These are phyloP conservation scores for Nomia melanderi DNA, from an alignment of 1,140 invertebrate genomes.

Conservation along the genomic window DNA sequence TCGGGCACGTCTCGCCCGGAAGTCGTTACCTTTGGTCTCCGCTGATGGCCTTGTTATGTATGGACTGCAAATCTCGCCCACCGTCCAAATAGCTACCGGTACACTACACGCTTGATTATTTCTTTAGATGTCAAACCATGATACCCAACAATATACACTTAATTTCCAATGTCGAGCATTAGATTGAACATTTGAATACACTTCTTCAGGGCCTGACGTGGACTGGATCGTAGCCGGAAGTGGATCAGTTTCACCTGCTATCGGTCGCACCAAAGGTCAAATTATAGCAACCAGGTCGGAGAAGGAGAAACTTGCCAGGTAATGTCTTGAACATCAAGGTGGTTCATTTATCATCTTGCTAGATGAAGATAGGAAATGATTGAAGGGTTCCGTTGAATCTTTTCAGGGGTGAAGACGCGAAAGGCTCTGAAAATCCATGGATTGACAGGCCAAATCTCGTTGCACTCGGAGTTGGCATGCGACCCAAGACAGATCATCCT, in stretches of 20 bases:
- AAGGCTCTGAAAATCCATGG: slow-evolving; percentile 50
- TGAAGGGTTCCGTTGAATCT: slow-evolving; percentile 1
- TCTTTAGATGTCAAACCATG: neutral
- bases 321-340: slow-evolving; percentile 17
- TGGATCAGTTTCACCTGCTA: slow-evolving; percentile 82
- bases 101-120: slow-evolving; percentile 1
- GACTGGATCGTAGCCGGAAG: slow-evolving; percentile 87
- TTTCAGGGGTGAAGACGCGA: slow-evolving; percentile 48
- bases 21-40: slow-evolving; percentile 85
- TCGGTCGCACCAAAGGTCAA: slow-evolving; percentile 73
- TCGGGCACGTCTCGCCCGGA: slow-evolving; percentile 83
- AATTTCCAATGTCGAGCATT: neutral
- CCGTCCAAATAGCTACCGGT: slow-evolving; percentile 70
- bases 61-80: slow-evolving; percentile 80
- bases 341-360: neutral
- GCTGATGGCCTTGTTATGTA: slow-evolving; percentile 87
- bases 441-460: slow-evolving; percentile 60
- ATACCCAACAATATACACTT: too few relatives aligned
- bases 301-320: slow-evolving; percentile 61
- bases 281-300: slow-evolving; percentile 68
- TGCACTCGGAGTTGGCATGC: slow-evolving; percentile 62
- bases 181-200: neutral
- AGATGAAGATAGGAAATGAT: too few relatives aligned
- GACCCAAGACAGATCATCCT: slow-evolving; percentile 56
- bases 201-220: slow-evolving; percentile 83